These are phyloP conservation scores for Zygaena filipendulae DNA, from an alignment of 2,888 invertebrate genomes.

Conservation along the genomic window DNA sequence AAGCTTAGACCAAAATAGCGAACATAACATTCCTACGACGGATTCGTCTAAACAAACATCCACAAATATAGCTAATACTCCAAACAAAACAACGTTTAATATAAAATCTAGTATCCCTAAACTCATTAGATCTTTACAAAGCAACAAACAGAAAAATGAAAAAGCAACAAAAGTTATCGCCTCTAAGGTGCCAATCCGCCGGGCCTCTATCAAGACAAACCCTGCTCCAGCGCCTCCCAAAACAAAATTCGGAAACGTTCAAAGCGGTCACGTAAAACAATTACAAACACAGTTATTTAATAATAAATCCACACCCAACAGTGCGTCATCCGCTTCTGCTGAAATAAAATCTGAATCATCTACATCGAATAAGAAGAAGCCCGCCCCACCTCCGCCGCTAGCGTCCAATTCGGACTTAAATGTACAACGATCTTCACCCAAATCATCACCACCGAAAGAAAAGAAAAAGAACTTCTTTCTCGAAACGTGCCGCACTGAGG, in stretches of 20 bases:
- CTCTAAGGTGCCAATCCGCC: conserved; percentile 53
- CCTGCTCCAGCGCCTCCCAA: conserved; percentile 58
- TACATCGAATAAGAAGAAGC: conserved; percentile 36
- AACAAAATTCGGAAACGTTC: conserved; percentile 51
- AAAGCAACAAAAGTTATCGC: conserved; percentile 42
- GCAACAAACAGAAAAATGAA: conserved; percentile 37
- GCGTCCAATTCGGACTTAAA: conserved; percentile 18
- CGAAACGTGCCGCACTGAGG: conserved; percentile 73
- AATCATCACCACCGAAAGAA: conserved; percentile 26
- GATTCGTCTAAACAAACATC: too few relatives aligned
- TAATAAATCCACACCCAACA: conserved; percentile 26
- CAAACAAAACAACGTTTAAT: conserved; percentile 6
- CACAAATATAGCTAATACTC: too few relatives aligned
- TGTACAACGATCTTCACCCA: conserved; percentile 26
- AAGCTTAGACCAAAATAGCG: neutral
- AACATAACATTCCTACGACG: too few relatives aligned
- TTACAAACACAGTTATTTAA: conserved; percentile 53
- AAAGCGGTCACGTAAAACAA: conserved; percentile 58
- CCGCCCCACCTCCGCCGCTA: conserved; percentile 40
- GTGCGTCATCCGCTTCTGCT: conserved; percentile 17
- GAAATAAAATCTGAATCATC: conserved; percentile 43
- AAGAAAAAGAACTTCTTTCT: conserved; percentile 60
- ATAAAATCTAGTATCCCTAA: conserved; percentile 55
- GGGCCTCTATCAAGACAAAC: conserved; percentile 44
- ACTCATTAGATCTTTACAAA: conserved; percentile 34